Percentiles rank a stretch among this genome's conserved stretches.
These are phyloP conservation scores for Nematopogon swammerdamellus DNA, from an alignment of 2,888 invertebrate species.

Conservation along the genomic window DNA sequence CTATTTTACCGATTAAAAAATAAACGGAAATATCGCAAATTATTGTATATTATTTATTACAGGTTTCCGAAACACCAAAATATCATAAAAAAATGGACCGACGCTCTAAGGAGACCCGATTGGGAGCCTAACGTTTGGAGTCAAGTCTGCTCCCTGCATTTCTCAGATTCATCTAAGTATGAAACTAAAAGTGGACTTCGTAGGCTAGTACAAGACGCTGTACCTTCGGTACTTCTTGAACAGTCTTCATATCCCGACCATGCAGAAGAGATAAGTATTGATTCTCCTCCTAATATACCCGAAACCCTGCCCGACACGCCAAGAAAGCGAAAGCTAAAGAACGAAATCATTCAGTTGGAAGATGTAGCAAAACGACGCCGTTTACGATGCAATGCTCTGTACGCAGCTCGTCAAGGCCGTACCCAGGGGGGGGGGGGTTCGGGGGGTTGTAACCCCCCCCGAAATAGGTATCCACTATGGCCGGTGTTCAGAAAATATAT, in stretches of 20 bases:
- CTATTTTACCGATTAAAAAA: too few relatives aligned
- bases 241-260: background rate
- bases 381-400: constrained; percentile 7
- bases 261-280: too few relatives aligned
- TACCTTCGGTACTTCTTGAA: background rate
- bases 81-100: constrained; percentile 6
- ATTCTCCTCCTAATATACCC: background rate
- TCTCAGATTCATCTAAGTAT: constrained; percentile 6
- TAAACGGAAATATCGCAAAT: too few relatives aligned
- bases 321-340: background rate
- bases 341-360: background rate
- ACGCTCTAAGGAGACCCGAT: constrained; percentile 4
- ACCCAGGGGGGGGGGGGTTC: too few relatives aligned
- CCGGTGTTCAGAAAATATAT: too few relatives aligned
- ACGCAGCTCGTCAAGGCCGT: constrained; percentile 3
- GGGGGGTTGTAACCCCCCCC: too few relatives aligned
- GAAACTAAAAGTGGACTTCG: constrained; percentile 9
- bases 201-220: constrained; percentile 1
- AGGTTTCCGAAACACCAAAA: background rate
- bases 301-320: background rate
- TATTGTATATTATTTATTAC: background rate
- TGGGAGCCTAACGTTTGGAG: constrained; percentile 9
- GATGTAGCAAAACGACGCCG: constrained; percentile 3
- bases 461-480: too few relatives aligned
- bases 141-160: constrained; percentile 8